Evolutionary conservation across 2,113 vertebrate genomes (phyloP), one percentile per base, ranked within the genome.

Genomic region (Pseudopipra pipra): DNA sequence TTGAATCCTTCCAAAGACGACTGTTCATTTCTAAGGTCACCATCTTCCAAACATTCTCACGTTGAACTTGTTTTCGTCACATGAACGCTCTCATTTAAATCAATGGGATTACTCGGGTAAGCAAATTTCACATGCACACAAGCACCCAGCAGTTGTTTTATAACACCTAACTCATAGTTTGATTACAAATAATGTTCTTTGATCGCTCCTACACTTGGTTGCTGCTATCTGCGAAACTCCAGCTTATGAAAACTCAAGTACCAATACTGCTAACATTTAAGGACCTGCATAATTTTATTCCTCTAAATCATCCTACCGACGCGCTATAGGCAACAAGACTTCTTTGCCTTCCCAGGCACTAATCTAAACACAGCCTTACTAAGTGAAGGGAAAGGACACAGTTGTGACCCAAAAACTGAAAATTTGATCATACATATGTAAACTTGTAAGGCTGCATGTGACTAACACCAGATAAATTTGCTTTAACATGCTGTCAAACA

Each of bases 401-500:
- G 35, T 72, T 84, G 52, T 65, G 78, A 86, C 81, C 68, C 68
- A 55, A 90, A 95, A 73, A 51, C 56, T 56, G 85, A 94, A 93
- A 86, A 96, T 89, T 72, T 92, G 85, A 92, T 94, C 73, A 81
- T 72, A 84, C 68, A 62, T 84, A 90, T 90, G 92, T 91, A 90
- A 86, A 89, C 83, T 89, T 84, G 56, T 19, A 90, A 92, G 62
- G 66, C 41, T 33, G 73, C 67, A 49, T 63, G 76, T 67, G 91
- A 85, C 47, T 41, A 85, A 89, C 95, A 85, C 66, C 2, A 24
- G 65, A 73, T 81, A 68, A 91, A 95, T 95, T 14, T 88, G 87
- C 73, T 90, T 93, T 85, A 96, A 90, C 92, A 94, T 93, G 86
- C 86, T 96, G 93, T 95, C 92, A 96, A 91, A 6, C 76, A 93